A percentile compares a stretch with the other conserved stretches of the same genome.
phyloP scores from a whole-genome alignment of 2,113 vertebrate species.

The Stegastes partitus region DNA sequence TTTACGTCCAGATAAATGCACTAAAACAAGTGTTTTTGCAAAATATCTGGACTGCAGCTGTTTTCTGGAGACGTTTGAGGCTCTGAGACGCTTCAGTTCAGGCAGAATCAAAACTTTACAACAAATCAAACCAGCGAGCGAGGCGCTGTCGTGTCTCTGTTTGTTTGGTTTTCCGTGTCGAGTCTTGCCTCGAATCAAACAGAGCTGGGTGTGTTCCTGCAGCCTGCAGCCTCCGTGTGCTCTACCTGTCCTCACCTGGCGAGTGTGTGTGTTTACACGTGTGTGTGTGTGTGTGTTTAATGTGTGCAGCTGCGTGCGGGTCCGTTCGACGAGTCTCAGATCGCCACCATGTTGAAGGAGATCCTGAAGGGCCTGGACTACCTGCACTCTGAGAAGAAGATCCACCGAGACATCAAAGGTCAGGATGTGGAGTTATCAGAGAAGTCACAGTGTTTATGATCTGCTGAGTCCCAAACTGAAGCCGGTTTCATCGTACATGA shows the following conservation, averaged over 20 bases:
- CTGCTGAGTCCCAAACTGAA: too few species aligned
- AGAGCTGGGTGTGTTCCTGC: conserved; percentile 27
- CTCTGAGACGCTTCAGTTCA: too few species aligned
- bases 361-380: conserved; percentile 83
- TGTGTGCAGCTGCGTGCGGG: conserved; percentile 66
- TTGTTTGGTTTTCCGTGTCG: not conserved
- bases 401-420: conserved; percentile 84
- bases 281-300: conserved; percentile 17
- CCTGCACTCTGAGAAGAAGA: conserved; percentile 82
- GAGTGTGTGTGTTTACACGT: not conserved
- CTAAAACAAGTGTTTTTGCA: too few species aligned
- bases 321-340: conserved; percentile 79
- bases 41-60: too few species aligned
- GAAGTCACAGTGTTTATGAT: too few species aligned
- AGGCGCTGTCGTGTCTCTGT: not conserved
- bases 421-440: too few species aligned
- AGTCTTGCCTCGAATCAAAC: conserved; percentile 26
- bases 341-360: conserved; percentile 83
- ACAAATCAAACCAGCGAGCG: too few species aligned
- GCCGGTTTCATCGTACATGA: too few species aligned
- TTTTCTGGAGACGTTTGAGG: too few species aligned
- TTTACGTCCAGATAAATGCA: not conserved
- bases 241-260: conserved; percentile 21
- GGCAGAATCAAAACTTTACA: too few species aligned
- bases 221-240: too few species aligned